These are phyloP conservation scores for Pentamera pediparva DNA, from an alignment of 53 echinoderm and acorn worm species.

Conservation along the genomic window DNA sequence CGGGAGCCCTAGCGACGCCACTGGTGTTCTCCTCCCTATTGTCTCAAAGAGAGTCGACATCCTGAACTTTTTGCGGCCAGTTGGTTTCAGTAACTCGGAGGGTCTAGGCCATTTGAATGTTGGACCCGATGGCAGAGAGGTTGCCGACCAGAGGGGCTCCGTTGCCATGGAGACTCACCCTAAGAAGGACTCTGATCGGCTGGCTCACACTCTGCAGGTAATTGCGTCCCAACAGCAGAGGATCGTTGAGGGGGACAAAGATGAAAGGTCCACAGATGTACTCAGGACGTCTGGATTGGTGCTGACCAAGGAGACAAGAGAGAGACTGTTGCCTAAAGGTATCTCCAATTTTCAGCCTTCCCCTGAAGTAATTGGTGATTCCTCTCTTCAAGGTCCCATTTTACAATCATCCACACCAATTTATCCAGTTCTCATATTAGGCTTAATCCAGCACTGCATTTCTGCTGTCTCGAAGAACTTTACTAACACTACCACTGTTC, in stretches of 20 bases:
- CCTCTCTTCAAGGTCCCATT: too few relatives aligned
- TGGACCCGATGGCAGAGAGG: not conserved
- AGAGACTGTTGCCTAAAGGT: not conserved
- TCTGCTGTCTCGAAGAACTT: too few relatives aligned
- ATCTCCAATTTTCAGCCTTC: not conserved
- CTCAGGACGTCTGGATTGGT: not conserved
- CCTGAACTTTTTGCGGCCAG: not conserved
- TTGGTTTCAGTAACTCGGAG: not conserved
- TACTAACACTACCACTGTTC: too few relatives aligned
- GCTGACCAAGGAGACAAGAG: not conserved
- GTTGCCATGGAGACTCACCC: conserved; percentile 10
- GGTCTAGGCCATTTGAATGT: too few relatives aligned
- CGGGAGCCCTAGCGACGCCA: not conserved
- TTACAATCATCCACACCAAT: too few relatives aligned
- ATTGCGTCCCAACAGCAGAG: too few relatives aligned
- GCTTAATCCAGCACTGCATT: too few relatives aligned
- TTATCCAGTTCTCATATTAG: too few relatives aligned
- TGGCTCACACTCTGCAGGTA: not conserved
- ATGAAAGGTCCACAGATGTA: not conserved
- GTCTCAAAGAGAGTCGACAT: conserved; percentile 1
- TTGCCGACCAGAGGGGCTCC: not conserved
- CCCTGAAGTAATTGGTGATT: too few relatives aligned
- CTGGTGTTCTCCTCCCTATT: conserved; percentile 1
- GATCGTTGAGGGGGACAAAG: not conserved
- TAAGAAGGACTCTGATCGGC: not conserved